Conservation (phyloP, 2,113 vertebrate genomes). For the Salvelinus alpinus region DNA sequence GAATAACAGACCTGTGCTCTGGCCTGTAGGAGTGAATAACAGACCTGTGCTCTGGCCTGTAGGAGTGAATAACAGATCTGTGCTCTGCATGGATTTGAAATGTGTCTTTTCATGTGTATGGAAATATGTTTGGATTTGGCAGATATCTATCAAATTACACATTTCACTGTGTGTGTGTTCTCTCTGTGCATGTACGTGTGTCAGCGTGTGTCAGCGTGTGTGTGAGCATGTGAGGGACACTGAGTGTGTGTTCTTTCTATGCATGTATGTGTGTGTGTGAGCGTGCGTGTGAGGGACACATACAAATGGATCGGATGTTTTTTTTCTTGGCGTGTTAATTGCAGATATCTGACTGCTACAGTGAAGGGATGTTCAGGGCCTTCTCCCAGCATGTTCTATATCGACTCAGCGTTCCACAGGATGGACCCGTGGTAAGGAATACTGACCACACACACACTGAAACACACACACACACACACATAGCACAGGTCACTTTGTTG, state of each 20-base stretch:
- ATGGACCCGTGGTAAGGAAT: slow-evolving; percentile 81
- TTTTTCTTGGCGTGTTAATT: slow-evolving; percentile 49
- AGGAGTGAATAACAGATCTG: slow-evolving; percentile 8
- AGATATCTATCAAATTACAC: slow-evolving; percentile 17
- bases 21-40: too few species aligned
- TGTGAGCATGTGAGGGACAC: not conserved
- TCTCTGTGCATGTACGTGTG: not conserved
- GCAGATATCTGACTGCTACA: slow-evolving; percentile 89
- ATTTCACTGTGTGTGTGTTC: slow-evolving; percentile 19
- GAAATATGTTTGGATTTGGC: slow-evolving; percentile 38
- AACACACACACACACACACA: slow-evolving; percentile 3
- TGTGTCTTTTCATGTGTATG: slow-evolving; percentile 41
- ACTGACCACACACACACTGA: not conserved
- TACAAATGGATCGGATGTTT: not conserved
- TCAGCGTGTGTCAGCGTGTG: not conserved
- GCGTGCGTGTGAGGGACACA: not conserved
- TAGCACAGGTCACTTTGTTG: not conserved
- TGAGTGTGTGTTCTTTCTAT: too few species aligned
- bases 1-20: slow-evolving; percentile 17
- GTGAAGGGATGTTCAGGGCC: slow-evolving; percentile 88
- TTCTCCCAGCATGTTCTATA: slow-evolving; percentile 95
- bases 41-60: slow-evolving; percentile 12
- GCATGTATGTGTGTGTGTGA: not conserved
- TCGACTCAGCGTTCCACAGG: slow-evolving; percentile 83
- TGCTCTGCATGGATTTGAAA: slow-evolving; percentile 29